These are phyloP conservation scores for Macropis europaea DNA, from an alignment of 2,888 invertebrate species.

Conservation along the genomic window DNA sequence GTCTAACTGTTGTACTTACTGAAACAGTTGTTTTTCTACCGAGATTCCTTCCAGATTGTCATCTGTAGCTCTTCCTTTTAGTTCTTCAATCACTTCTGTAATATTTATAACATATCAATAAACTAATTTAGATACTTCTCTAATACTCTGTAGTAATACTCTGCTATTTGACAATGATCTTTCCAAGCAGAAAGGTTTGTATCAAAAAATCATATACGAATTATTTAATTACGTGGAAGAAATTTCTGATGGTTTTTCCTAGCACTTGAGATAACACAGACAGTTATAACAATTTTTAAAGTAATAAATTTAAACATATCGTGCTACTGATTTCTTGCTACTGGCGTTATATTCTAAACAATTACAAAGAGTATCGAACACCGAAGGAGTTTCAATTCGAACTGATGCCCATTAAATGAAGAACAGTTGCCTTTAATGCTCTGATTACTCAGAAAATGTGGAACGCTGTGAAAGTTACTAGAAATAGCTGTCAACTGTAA, in stretches of 20 bases:
- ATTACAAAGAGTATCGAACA: neutral
- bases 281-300: neutral
- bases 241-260: neutral
- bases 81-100: neutral
- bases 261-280: neutral
- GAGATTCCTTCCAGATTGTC: neutral
- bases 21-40: constrained; percentile 32
- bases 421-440: constrained; percentile 8
- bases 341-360: neutral
- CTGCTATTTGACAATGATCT: neutral
- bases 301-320: neutral
- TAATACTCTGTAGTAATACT: neutral
- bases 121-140: neutral
- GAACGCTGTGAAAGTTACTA: constrained; percentile 9
- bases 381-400: neutral
- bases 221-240: constrained; percentile 12
- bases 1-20: constrained; percentile 41
- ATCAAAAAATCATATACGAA: no score
- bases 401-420: constrained; percentile 9
- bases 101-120: neutral
- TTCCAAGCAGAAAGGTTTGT: neutral
- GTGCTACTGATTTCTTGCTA: neutral
- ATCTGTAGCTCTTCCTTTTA: neutral
- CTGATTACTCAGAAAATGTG: constrained; percentile 12
- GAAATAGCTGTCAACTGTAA: neutral